Conservation (phyloP, 2,888 invertebrate genomes). For the Nomada ferruginata region DNA sequence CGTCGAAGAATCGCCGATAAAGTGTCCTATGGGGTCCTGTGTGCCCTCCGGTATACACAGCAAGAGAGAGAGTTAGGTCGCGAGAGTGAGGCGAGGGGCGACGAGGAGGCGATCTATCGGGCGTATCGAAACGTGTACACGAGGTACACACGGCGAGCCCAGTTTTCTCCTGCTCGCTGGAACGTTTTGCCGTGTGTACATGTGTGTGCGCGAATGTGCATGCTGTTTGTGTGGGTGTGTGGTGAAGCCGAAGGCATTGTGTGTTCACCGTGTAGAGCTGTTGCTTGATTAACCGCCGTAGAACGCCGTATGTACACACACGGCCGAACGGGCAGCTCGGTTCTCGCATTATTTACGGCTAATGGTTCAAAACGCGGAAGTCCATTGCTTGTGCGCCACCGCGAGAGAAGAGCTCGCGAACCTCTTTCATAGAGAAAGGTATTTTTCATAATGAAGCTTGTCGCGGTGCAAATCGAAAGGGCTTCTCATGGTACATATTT, state of each 20-base stretch:
- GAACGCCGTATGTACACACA: slow-evolving; percentile 66
- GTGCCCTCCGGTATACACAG: slow-evolving; percentile 30
- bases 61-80: slow-evolving; percentile 1
- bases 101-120: slow-evolving; percentile 54
- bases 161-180: slow-evolving; percentile 52
- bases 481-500: no score
- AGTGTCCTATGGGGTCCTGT: slow-evolving; percentile 33
- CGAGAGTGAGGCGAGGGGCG: not conserved
- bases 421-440: not conserved
- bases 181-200: slow-evolving; percentile 51
- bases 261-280: slow-evolving; percentile 67
- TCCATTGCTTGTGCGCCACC: slow-evolving; percentile 57
- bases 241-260: slow-evolving; percentile 62
- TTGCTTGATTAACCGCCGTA: slow-evolving; percentile 79
- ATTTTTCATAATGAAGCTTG: slow-evolving; percentile 36
- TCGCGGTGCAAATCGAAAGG: no score
- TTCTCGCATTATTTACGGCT: slow-evolving; percentile 80
- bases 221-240: not conserved
- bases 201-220: not conserved
- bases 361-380: slow-evolving; percentile 81
- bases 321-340: slow-evolving; percentile 70
- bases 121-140: slow-evolving; percentile 57
- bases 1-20: slow-evolving; percentile 48
- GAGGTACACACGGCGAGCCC: slow-evolving; percentile 50
- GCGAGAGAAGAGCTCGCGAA: slow-evolving; percentile 31